Evolutionary conservation across 2,888 invertebrate genomes (phyloP).

Genomic region (Embidobia sp.): DNA sequence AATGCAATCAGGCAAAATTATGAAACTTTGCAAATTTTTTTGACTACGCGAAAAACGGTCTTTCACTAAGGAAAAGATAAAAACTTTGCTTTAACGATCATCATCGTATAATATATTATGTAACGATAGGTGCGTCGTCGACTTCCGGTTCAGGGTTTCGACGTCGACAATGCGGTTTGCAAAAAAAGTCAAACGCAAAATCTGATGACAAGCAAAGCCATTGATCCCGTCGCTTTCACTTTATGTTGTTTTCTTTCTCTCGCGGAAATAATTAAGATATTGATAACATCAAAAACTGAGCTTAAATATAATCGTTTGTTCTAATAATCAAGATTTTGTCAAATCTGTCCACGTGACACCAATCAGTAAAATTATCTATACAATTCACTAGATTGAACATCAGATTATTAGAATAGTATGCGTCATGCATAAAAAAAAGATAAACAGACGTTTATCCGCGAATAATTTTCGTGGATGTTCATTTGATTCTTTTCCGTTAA

Average conservation of each 20-base stretch:
- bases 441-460: too few species aligned
- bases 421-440: too few species aligned
- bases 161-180: slow-evolving; percentile 38
- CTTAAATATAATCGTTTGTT: slow-evolving; percentile 31
- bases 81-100: not conserved
- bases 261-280: slow-evolving; percentile 58
- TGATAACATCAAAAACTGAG: slow-evolving; percentile 48
- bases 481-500: too few species aligned
- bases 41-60: too few species aligned
- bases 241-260: slow-evolving; percentile 65
- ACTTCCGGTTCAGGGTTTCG: slow-evolving; percentile 61
- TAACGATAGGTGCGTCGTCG: slow-evolving; percentile 43
- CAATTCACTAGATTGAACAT: not conserved
- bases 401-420: too few species aligned
- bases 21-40: too few species aligned
- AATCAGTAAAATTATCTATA: slow-evolving; percentile 32
- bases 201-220: slow-evolving; percentile 64
- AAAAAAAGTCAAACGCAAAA: slow-evolving; percentile 59
- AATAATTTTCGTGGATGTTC: too few species aligned
- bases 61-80: too few species aligned
- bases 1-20: too few species aligned
- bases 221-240: slow-evolving; percentile 66
- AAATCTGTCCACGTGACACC: slow-evolving; percentile 56
- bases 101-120: slow-evolving; percentile 31
- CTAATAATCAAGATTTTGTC: slow-evolving; percentile 52